Evolutionary conservation across 2,797 vertebrate species (phyloP).

Genomic region (Enteromius anoplus): DNA sequence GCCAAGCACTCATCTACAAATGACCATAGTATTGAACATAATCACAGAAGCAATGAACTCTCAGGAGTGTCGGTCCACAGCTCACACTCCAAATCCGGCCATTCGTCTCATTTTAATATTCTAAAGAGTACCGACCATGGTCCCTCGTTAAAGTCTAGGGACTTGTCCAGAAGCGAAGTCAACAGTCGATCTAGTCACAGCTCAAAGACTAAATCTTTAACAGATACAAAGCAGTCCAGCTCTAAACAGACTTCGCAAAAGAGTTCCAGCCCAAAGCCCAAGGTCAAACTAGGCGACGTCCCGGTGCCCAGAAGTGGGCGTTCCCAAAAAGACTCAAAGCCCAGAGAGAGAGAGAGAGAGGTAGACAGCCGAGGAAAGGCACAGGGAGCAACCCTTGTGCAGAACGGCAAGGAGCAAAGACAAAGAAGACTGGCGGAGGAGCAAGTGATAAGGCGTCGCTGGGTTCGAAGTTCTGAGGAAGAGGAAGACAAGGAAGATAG

Average conservation of each 20-base stretch:
- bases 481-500: conserved; percentile 46
- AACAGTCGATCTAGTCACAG: conserved; percentile 50
- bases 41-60: conserved; percentile 55
- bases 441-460: conserved; percentile 59
- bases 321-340: conserved; percentile 64
- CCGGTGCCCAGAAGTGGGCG: conserved; percentile 56
- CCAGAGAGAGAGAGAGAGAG: conserved; percentile 63
- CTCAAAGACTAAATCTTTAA: conserved; percentile 47
- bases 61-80: conserved; percentile 56
- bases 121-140: conserved; percentile 61
- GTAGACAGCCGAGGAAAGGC: conserved; percentile 72
- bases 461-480: conserved; percentile 57
- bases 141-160: conserved; percentile 62
- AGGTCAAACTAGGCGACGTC: conserved; percentile 62
- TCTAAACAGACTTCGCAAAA: conserved; percentile 57
- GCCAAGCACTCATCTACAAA: conserved; percentile 51
- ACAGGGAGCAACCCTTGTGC: conserved; percentile 64
- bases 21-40: conserved; percentile 58
- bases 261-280: conserved; percentile 61
- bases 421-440: conserved; percentile 76
- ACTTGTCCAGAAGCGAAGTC: conserved; percentile 51
- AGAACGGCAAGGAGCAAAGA: conserved; percentile 71
- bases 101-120: conserved; percentile 52
- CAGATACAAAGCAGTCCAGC: conserved; percentile 44
- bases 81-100: conserved; percentile 62